Conservation (phyloP, 2,113 vertebrate species). For the Sminthopsis crassicaudata region DNA sequence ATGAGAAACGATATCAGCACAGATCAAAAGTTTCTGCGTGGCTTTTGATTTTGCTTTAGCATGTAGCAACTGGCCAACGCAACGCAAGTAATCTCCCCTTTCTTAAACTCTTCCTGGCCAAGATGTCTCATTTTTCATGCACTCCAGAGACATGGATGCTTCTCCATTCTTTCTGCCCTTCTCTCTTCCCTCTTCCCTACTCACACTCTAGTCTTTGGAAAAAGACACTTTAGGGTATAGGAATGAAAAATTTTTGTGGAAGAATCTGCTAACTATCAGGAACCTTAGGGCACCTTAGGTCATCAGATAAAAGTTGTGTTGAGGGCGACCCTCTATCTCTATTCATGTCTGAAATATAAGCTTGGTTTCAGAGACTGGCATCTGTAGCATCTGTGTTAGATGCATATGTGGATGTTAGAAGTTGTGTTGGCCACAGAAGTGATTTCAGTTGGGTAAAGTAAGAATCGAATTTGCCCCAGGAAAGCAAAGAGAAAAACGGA, state of each 20-base stretch:
- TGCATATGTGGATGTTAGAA: neutral
- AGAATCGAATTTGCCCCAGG: neutral
- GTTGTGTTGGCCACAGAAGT: neutral
- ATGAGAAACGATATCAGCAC: constrained; percentile 57
- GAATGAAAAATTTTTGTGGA: neutral
- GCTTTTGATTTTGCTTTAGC: neutral
- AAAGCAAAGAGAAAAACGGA: neutral
- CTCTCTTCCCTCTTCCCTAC: neutral
- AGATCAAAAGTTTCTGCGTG: neutral
- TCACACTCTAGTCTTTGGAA: neutral
- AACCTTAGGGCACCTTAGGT: neutral
- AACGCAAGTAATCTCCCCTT: neutral
- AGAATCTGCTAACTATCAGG: neutral
- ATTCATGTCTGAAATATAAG: neutral
- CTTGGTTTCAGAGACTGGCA: neutral
- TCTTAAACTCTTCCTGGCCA: neutral
- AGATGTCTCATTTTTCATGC: neutral
- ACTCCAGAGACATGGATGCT: neutral
- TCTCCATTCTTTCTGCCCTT: neutral
- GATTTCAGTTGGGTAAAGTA: neutral
- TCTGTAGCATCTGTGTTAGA: neutral
- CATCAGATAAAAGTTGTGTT: neutral
- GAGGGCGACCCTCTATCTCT: neutral
- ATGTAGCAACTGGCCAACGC: neutral
- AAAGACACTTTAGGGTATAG: neutral